Conservation (phyloP, 2,797 vertebrate genomes). For the Scolopax rusticola region DNA sequence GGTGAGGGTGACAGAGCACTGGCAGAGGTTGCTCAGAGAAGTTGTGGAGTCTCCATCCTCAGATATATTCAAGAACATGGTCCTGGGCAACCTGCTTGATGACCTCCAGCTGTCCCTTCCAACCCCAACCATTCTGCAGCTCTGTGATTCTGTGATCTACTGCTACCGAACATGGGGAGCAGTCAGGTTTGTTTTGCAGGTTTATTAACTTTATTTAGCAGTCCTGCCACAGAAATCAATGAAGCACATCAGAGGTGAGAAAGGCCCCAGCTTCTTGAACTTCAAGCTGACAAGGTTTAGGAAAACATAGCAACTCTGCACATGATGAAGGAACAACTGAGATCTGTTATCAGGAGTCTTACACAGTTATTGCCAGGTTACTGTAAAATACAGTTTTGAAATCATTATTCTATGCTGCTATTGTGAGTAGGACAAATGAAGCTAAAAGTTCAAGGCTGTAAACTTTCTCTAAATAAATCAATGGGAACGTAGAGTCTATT, state of each 20-base stretch:
- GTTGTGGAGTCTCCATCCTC: not conserved
- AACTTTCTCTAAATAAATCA: not conserved
- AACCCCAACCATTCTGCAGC: not conserved
- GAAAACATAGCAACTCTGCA: not conserved
- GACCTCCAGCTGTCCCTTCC: not conserved
- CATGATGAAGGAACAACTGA: not conserved
- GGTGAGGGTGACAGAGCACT: not conserved
- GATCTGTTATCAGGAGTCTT: not conserved
- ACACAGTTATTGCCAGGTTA: not conserved
- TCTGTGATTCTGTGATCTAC: not conserved
- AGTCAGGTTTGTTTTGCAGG: not conserved
- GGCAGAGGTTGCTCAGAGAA: not conserved
- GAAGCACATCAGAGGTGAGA: not conserved
- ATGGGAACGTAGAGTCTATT: not conserved
- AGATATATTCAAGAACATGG: not conserved
- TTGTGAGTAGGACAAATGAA: not conserved
- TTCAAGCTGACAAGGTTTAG: not conserved
- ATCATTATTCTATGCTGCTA: not conserved
- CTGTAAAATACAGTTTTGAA: not conserved
- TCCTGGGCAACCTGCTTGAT: not conserved
- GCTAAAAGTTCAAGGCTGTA: not conserved
- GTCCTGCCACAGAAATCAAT: not conserved
- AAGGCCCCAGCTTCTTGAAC: not conserved
- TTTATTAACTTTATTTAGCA: not conserved
- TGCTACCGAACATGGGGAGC: not conserved